Percentiles rank a stretch among this genome's conserved stretches.
Evolutionary conservation across 2,888 invertebrate species (phyloP).

Genomic region (Trissonchulus latispiculum): DNA sequence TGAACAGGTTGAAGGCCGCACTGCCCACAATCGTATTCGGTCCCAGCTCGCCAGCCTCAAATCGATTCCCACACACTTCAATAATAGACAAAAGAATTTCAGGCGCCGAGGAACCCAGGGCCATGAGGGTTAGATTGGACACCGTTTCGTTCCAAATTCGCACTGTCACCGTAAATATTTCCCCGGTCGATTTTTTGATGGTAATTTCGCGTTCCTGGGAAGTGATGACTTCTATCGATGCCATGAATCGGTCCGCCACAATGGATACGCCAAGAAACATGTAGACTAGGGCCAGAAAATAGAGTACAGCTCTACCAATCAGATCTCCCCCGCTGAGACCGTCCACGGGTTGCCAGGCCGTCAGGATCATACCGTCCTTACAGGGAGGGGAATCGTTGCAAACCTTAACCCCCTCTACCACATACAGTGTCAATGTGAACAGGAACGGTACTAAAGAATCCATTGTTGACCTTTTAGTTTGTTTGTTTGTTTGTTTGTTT

Average conservation of each 20-base stretch:
- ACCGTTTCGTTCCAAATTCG: slow-evolving; percentile 99
- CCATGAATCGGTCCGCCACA: slow-evolving; percentile 97
- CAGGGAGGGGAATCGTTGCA: not conserved
- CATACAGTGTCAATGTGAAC: not conserved
- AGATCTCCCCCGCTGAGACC: slow-evolving; percentile 54
- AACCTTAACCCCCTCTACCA: not conserved
- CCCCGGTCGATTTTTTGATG: slow-evolving; percentile 68
- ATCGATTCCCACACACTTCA: slow-evolving; percentile 72
- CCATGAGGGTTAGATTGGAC: slow-evolving; percentile 96
- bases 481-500: too few relatives aligned
- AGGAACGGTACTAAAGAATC: too few relatives aligned
- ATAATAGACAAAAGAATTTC: slow-evolving; percentile 95
- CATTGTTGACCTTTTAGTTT: too few relatives aligned
- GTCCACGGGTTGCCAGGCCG: not conserved
- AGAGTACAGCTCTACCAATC: slow-evolving; percentile 72
- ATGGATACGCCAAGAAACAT: slow-evolving; percentile 98
- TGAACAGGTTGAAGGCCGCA: slow-evolving; percentile 94
- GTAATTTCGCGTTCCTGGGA: slow-evolving; percentile 89
- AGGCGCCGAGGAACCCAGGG: slow-evolving; percentile 92
- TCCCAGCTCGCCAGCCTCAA: slow-evolving; percentile 88
- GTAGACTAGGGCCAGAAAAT: slow-evolving; percentile 77
- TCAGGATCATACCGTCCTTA: slow-evolving; percentile 9
- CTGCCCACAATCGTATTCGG: slow-evolving; percentile 98
- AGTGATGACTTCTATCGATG: slow-evolving; percentile 96
- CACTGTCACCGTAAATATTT: slow-evolving; percentile 74